Evolutionary conservation across 1,140 invertebrate species (phyloP), one percentile per base, ranked within the genome.

Genomic region (Apis florea): DNA sequence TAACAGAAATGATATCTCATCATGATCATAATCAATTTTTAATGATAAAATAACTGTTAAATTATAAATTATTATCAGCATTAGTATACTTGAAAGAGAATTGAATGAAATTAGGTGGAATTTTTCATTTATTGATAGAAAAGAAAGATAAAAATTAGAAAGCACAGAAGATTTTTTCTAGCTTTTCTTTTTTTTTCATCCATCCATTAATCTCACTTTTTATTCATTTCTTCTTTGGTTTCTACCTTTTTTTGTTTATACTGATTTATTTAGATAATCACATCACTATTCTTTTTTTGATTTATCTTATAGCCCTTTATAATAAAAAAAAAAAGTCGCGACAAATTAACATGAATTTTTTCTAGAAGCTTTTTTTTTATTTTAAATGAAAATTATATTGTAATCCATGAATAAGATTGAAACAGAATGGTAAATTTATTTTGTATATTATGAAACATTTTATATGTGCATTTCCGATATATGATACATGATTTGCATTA

Each of bases 221-320:
- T 47, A 31, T 31, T 40, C n/a, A 49, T 70, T 80, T 83, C 72
- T 26, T 40, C 5, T 6, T 40, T 58, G 31, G 40, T 59, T 76
- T 47, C 47, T 58, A 63, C 71, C 63, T 70, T 66, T 53, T 71
- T 68, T 68, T 49, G 56, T 58, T 68, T 47, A 26, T 80, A 85
- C 83, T 71, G 82, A 85, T 85, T 83, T 53, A n/a, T 17, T 71
- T 51, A 80, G 82, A 13, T 79, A 70, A 40, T 63, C 58, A 67
- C 83, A 70, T 79, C 81, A 40, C 56, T 31, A n/a, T 26, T 68
- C 17, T 40, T 54, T 47, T 15, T 54, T 64, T 47, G 26, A 26
- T 26, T 84, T 74, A 71, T 70, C 74, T 26, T 13, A 13, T 13
- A 31, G 49, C 58, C 56, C 59, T 47, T 51, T 59, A 56, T 73